Conservation (phyloP, 2,113 vertebrate species). For the Strix uralensis region DNA sequence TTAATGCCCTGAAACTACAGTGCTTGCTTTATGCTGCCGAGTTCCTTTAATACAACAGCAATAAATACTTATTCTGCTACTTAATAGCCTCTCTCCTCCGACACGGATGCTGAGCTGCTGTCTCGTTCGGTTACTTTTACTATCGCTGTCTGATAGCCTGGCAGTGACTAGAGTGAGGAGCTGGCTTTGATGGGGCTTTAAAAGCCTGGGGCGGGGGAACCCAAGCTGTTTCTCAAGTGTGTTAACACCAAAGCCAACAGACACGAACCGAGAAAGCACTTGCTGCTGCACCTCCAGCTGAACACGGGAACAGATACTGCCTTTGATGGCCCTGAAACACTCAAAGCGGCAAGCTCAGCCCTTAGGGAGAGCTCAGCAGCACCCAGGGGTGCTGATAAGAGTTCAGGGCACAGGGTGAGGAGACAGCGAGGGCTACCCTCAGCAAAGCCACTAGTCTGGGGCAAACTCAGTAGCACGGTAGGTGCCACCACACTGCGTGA, state of each 20-base stretch:
- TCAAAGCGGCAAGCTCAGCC: background rate
- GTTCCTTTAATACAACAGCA: background rate
- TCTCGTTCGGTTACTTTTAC: background rate
- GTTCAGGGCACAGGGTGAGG: background rate
- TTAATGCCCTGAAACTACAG: background rate
- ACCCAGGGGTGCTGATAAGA: background rate
- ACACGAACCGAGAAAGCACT: background rate
- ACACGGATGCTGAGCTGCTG: background rate
- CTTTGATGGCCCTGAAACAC: background rate
- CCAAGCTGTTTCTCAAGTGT: background rate
- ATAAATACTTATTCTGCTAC: conserved; percentile 30
- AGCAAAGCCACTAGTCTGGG: background rate
- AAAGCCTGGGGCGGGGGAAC: background rate
- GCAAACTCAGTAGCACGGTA: background rate
- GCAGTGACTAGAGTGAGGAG: background rate
- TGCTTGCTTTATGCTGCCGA: background rate
- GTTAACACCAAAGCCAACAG: background rate
- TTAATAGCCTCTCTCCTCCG: conserved; percentile 18
- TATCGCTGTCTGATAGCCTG: background rate
- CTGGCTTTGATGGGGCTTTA: background rate
- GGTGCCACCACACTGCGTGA: background rate
- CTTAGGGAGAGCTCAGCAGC: background rate
- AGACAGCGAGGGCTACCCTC: fast-evolving
- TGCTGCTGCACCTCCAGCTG: background rate
- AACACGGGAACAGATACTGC: fast-evolving